Percentiles rank a stretch among this genome's conserved stretches.
These are phyloP conservation scores for Eupleurogrammus muticus DNA, from an alignment of 2,797 vertebrate genomes.

Conservation along the genomic window DNA sequence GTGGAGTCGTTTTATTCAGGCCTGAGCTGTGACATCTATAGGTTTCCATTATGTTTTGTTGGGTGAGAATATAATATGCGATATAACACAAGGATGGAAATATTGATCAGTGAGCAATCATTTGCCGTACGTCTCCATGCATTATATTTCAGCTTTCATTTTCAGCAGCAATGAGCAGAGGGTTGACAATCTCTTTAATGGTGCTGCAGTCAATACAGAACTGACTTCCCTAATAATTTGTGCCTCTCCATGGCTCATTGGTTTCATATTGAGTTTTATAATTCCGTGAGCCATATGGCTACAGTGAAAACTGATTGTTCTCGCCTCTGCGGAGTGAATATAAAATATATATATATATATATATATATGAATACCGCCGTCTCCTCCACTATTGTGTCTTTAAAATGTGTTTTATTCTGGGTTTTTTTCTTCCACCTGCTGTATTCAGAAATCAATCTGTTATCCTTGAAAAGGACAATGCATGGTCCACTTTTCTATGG, in stretches of 20 bases:
- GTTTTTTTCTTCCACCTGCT: neutral
- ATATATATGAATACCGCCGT: neutral
- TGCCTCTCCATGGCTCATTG: constrained; percentile 57
- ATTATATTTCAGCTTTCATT: constrained; percentile 47
- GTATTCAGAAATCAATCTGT: constrained; percentile 14
- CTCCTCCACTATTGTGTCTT: constrained; percentile 2
- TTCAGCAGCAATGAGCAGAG: constrained; percentile 41
- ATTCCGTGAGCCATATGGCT: constrained; percentile 46
- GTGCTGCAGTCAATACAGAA: constrained; percentile 51
- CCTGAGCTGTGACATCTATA: constrained; percentile 15
- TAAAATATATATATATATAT: too few species aligned
- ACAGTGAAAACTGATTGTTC: constrained; percentile 46
- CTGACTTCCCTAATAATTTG: constrained; percentile 53
- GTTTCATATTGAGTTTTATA: constrained; percentile 63
- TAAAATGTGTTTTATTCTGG: constrained; percentile 11
- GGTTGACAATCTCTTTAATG: constrained; percentile 61
- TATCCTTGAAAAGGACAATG: neutral
- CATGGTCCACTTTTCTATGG: neutral
- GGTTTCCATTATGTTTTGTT: constrained; percentile 2
- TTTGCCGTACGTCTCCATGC: constrained; percentile 2
- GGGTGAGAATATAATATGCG: constrained; percentile 8
- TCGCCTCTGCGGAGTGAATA: constrained; percentile 22
- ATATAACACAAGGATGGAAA: constrained; percentile 20
- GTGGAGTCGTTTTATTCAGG: constrained; percentile 1
- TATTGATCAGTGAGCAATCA: constrained; percentile 57